Evolutionary conservation across 2,797 vertebrate species (phyloP).

Genomic region (Mus spretus): DNA sequence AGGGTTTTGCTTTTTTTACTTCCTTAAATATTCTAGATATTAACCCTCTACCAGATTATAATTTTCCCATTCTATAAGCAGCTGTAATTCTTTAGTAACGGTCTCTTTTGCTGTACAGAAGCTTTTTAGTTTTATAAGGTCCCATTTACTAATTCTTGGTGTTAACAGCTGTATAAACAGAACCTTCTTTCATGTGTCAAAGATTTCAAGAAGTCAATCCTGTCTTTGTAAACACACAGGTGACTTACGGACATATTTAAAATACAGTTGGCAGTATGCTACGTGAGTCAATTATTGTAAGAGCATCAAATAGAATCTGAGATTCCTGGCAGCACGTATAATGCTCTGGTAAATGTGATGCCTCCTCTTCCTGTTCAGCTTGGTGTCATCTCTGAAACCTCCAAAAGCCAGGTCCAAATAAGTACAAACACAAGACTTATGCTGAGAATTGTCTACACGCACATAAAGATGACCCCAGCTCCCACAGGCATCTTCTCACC

Average conservation of each 20-base stretch:
- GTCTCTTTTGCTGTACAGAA: neutral
- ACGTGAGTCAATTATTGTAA: neutral
- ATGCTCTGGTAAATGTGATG: neutral
- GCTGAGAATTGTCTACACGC: neutral
- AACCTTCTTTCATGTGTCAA: neutral
- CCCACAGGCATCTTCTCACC: neutral
- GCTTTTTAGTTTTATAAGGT: too few species aligned
- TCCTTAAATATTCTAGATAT: neutral
- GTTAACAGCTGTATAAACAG: neutral
- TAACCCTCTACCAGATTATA: neutral
- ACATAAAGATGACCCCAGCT: neutral
- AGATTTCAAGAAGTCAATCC: neutral
- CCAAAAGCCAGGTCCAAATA: neutral
- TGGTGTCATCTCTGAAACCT: neutral
- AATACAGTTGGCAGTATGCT: neutral
- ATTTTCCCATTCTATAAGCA: neutral
- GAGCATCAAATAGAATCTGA: neutral
- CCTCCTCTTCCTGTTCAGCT: neutral
- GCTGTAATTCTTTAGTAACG: neutral
- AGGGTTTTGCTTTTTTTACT: neutral
- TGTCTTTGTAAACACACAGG: neutral
- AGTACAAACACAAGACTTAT: neutral
- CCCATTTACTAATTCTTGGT: neutral
- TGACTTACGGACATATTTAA: neutral
- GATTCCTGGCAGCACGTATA: neutral